Evolutionary conservation across 2,797 vertebrate species (phyloP), one percentile per base, ranked within the genome.

Genomic region (Pangasius sanitwongsei): DNA sequence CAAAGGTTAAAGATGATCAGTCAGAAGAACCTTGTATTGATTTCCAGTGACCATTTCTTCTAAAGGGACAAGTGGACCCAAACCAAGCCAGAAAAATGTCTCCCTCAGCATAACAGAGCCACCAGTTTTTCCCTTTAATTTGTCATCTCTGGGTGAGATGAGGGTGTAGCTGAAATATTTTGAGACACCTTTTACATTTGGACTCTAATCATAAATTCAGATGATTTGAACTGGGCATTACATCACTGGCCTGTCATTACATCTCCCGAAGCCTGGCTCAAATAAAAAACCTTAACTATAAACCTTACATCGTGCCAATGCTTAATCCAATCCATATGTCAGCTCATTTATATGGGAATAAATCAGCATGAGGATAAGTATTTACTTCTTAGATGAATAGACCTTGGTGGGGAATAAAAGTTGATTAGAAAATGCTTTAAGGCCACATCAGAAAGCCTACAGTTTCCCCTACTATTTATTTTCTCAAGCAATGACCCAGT

Each of bases 291-390:
- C 93, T 93, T 90, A 90, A 92, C 92, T 92, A 93, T 95, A 95
- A 95, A 95, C 94, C 89, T 92, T 92, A 92, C 89, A 90, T 89
- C 89, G 87, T 88, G 92, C 92, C 93, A 91, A 85, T 75, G 87
- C 91, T 94, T 95, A 95, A 95, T 95, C 94, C 91, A 92, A 93
- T 93, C 94, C 94, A 95, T 95, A 96, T 94, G 94, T 93, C 92
- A 91, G 92, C 91, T 94, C 93, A 95, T 96, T 95, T 95, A 96
- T 95, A 94, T 91, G 91, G 93, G 93, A 92, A 94, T 95, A 95
- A 96, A 95, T 95, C 93, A 95, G 90, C 83, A 90, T 57, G 87
- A 89, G 89, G 92, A 94, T 95, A 94, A 93, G 92, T 94, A 94
- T 94, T 93, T 94, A 89, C 91, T 93, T 92, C 87, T 70, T 91